These are phyloP conservation scores for Drosophila sordidapex DNA, from an alignment of 2,888 invertebrate species.

Conservation along the genomic window DNA sequence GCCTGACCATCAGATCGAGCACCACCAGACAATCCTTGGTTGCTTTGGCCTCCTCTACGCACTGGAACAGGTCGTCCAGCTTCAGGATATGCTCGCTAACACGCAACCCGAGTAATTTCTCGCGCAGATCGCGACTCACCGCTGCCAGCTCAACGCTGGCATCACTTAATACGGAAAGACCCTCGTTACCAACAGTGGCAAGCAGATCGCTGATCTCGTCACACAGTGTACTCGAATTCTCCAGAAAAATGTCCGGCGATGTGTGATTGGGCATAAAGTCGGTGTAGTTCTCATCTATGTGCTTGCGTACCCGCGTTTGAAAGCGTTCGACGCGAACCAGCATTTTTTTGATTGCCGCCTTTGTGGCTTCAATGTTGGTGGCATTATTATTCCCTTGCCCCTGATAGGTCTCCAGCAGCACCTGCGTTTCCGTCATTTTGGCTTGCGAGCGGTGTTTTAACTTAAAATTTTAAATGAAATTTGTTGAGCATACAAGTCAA, in stretches of 20 bases:
- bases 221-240: conserved; percentile 77
- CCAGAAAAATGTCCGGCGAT: conserved; percentile 80
- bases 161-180: conserved; percentile 87
- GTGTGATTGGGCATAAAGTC: conserved; percentile 83
- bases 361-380: conserved; percentile 66
- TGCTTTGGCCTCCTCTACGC: conserved; percentile 82
- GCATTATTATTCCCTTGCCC: conserved; percentile 30
- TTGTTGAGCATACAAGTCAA: conserved; percentile 43
- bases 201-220: conserved; percentile 79
- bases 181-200: conserved; percentile 86
- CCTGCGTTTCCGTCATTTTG: conserved; percentile 22
- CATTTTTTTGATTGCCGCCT: conserved; percentile 78
- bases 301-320: conserved; percentile 81
- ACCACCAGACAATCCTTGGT: conserved; percentile 80
- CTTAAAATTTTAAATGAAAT: background rate
- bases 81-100: conserved; percentile 84
- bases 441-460: background rate
- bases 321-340: conserved; percentile 80
- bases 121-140: conserved; percentile 86
- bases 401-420: conserved; percentile 46
- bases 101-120: conserved; percentile 86
- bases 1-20: conserved; percentile 78
- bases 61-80: conserved; percentile 85
- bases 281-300: conserved; percentile 83
- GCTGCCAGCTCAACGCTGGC: conserved; percentile 88